Evolutionary conservation across 2,888 invertebrate genomes (phyloP), one percentile per base, ranked within the genome.

Genomic region (Fissipunctia ypsillon): DNA sequence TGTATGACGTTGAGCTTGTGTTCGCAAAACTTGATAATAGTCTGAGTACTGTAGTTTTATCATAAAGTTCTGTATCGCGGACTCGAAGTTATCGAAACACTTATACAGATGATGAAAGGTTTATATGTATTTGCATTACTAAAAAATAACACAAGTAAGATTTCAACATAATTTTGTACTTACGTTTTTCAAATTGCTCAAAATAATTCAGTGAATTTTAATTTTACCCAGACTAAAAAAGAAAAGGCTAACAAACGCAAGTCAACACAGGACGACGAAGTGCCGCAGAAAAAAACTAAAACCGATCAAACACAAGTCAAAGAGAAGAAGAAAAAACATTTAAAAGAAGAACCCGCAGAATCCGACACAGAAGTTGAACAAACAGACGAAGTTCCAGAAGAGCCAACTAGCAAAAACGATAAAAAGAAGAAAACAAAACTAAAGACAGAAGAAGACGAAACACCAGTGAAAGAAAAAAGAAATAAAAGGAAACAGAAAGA

Each of bases 191-290:
- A 38, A 38, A 9, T 38, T 38, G 38, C 38, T 38, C 38, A 38
- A 9, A 38, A 38, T 38, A 38, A 38, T 38, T 38, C 38, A 38
- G 9, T 38, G 38, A 38, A 38, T 38, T 38, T 38, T 38, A 38
- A 38, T 38, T 38, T 54, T 78, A 82, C 82, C 31, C 85, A 94
- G 94, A 87, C 88, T 80, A 88, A 87, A 66, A 72, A 79, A 4
- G 84, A 88, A 48, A 84, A 76, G n/a, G n/a, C 63, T 4, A 75
- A 82, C 9, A 93, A 92, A 85, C 87, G 89, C 4, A 90, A 91
- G 31, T 25, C 38, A 43, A 64, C 59, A 38, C 28, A 74, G 3
- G 50, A 74, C 1, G 69, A 73, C 0, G 65, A 60, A 35, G 73
- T 70, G 38, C 65, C 75, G 66, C 76, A 71, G 59, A 83, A 79